Base-by-base conservation (phyloP, 53 echinoderm and acorn worm genomes). In the Henricia sp. region DNA sequence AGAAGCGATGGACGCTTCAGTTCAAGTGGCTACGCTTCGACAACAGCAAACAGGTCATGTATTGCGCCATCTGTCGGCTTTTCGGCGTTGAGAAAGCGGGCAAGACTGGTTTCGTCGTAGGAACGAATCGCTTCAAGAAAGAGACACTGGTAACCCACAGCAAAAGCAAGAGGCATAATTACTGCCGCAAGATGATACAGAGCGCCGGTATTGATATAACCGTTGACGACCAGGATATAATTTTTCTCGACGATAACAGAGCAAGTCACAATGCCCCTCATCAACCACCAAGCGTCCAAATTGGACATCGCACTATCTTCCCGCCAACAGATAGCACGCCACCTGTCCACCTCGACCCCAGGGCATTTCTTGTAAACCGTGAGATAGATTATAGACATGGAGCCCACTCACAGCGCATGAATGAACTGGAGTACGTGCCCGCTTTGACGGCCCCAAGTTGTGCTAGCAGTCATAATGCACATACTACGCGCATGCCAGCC, bases 21-120 rank as follows among this genome's bases (percentile, higher is more conserved):
- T 80, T 80, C 25, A 80, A 62, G 63, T 80, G 80, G 80, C 63
- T 80, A 19, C 80, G 80, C 63, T 80, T 50, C 10, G 80, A 80
- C 50, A 33, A 23, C 23, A 43, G 27, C 34, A 62, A 46, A 46
- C 80, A 80, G 50, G 80, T 80, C 23, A 80, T 80, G 80, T 80
- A 64, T 36, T 80, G 80, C 23, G 80, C 62, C 46, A 43, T 48
- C 34, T 80, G 80, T 8, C 62, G 80, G 19, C 50, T 30, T 1
- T 37, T 62, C 3, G 80, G 80, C 11, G n/a, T 32, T 0, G 63
- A 60, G 48, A 80, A 80, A 43, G 80, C 80, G 2, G 80, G 80
- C 6, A 80, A 80, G 46, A 80, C 80, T 2, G 80, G 80, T 64
- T 80, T 80, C n/a, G 64, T 80, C 32, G 25, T 44, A 17, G 80